A percentile compares a stretch with the other conserved stretches of the same genome.
Conservation (phyloP, 2,113 vertebrate species). For the Centropus unirufus region DNA sequence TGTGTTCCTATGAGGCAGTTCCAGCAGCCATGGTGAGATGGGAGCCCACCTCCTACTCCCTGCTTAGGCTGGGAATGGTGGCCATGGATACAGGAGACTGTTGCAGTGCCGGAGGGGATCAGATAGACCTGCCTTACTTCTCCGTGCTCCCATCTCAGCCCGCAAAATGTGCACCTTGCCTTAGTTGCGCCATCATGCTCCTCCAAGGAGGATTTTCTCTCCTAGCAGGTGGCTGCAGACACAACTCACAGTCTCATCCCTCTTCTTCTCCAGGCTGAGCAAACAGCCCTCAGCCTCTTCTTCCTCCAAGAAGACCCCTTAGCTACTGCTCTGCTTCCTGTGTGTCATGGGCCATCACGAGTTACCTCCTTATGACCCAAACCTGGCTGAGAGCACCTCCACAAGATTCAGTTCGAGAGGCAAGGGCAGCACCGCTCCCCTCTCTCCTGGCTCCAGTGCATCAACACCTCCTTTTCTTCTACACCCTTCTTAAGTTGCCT, state of each 20-base stretch:
- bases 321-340: neutral
- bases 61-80: neutral
- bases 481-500: neutral
- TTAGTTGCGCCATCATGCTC: neutral
- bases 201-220: neutral
- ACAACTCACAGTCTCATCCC: neutral
- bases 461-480: neutral
- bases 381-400: neutral
- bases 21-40: neutral
- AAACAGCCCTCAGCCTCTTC: neutral
- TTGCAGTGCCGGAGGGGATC: neutral
- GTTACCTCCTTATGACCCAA: neutral
- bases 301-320: neutral
- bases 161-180: neutral
- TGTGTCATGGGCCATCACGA: rapidly evolving
- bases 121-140: neutral
- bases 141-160: neutral
- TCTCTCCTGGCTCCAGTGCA: neutral
- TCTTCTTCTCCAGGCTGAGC: neutral
- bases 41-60: neutral
- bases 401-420: neutral
- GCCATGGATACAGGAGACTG: neutral
- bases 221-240: neutral
- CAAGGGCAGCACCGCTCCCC: neutral
- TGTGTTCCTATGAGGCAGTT: no score